Percentiles rank a stretch among this genome's conserved stretches.
Evolutionary conservation across 1,140 invertebrate species (phyloP).

Genomic region (Leptopilina clavipes): DNA sequence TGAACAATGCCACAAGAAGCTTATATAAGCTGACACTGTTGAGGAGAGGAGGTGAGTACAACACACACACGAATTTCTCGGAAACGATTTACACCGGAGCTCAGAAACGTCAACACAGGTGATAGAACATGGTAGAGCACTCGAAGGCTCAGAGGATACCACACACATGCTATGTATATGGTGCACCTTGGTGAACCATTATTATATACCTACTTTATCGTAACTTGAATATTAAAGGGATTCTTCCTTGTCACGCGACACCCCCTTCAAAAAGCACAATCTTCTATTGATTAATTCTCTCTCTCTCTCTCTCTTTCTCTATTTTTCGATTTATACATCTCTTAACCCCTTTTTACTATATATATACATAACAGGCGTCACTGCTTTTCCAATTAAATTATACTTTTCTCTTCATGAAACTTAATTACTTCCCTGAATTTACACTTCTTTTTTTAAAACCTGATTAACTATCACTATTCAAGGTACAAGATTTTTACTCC

Average conservation of each 20-base stretch:
- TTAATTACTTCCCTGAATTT: constrained; percentile 18
- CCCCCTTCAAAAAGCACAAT: background rate
- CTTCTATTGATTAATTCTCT: constrained; percentile 51
- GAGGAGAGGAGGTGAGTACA: constrained; percentile 41
- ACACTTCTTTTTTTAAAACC: background rate
- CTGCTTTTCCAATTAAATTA: constrained; percentile 5
- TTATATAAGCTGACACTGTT: constrained; percentile 43
- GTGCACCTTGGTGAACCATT: background rate
- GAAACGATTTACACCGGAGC: constrained; percentile 49
- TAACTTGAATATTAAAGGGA: constrained; percentile 37
- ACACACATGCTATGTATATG: constrained; percentile 2
- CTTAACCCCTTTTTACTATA: background rate
- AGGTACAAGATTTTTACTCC: constrained; percentile 6
- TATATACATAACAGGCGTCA: background rate
- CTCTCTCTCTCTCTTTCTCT: constrained; percentile 17
- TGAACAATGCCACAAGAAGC: constrained; percentile 30
- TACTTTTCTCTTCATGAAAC: background rate
- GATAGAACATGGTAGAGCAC: constrained; percentile 16
- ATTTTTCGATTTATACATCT: background rate
- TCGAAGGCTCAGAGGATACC: constrained; percentile 4
- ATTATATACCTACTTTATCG: background rate
- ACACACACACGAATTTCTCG: constrained; percentile 47
- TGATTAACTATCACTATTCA: constrained; percentile 31
- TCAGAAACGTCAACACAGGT: constrained; percentile 11
- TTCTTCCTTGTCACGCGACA: constrained; percentile 49